A percentile compares a stretch with the other conserved stretches of the same genome.
Conservation (phyloP, 2,888 invertebrate species). For the Allygus modestus region DNA sequence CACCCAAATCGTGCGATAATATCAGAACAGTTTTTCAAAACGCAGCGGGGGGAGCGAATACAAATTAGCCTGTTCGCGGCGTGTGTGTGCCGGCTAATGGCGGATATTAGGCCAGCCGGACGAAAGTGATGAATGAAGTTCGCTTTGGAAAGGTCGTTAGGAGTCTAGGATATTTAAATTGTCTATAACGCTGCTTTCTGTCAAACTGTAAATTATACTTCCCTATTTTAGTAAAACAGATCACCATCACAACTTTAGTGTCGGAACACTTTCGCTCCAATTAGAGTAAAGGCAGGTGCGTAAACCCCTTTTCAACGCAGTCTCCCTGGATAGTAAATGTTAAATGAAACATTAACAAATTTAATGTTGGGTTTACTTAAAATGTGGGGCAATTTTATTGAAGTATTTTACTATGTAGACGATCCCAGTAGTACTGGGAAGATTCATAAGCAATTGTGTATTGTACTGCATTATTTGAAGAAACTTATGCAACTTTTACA, state of each 20-base stretch:
- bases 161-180: slow-evolving; percentile 34
- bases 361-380: too few species aligned
- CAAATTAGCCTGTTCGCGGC: slow-evolving; percentile 1
- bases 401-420: too few species aligned
- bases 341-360: too few species aligned
- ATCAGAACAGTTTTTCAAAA: slow-evolving; percentile 30
- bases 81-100: not conserved
- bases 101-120: not conserved
- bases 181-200: slow-evolving; percentile 9
- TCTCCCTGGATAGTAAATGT: too few species aligned
- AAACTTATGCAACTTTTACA: too few species aligned
- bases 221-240: not conserved
- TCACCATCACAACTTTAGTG: not conserved
- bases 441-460: too few species aligned
- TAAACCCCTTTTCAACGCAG: too few species aligned
- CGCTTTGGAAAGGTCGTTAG: slow-evolving; percentile 17
- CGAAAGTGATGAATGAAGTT: slow-evolving; percentile 20
- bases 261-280: not conserved
- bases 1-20: not conserved
- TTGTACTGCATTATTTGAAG: too few species aligned
- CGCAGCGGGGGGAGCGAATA: slow-evolving; percentile 5
- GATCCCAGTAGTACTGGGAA: too few species aligned
- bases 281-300: too few species aligned
- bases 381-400: too few species aligned
- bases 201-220: slow-evolving; percentile 6